Evolutionary conservation across 2,888 invertebrate genomes (phyloP), one percentile per base, ranked within the genome.

Genomic region (Mesorhabditis belari): DNA sequence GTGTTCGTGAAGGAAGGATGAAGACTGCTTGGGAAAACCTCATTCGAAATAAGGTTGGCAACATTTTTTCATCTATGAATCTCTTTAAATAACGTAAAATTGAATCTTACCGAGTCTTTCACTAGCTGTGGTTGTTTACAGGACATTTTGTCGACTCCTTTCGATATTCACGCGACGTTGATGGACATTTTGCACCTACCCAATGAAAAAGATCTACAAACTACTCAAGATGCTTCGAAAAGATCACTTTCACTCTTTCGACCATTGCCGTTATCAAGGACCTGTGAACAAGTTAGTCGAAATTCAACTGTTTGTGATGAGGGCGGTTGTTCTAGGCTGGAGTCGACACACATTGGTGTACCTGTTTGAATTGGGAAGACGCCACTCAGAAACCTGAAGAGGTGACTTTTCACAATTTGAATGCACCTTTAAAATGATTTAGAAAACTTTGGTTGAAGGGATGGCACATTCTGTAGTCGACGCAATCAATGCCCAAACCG

Each of bases 151-250:
- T 87, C 88, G 0, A 90, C 91, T 0, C 92, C 93, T 0, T 94
- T 92, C 79, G 94, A 95, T 81, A 86, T 95, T 28, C 87, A 93
- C 81, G 87, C 87, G 35, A 92, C 91, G 0, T 83, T 94, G 3
- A 82, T 87, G 66, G 87, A 88, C 74, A 85, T 90, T 1, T 77
- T 91, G 5, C 83, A 87, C 62, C 80, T 71, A 57, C 70, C 75
- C 0, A 21, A 61, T 29, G 61, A 65, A 5, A 61, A 63, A 17
- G 57, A 57, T 17, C 50, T 67, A 24, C 25, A 44, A 19, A 66
- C 49, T 9, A 44, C 49, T 5, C 61, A 61, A 54, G 25, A 57
- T 17, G 26, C 49, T 12, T 19, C 59, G 4, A 55, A 60, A 4
- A 60, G 77, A 25, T 71, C 71, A 0, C 61, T 76, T 9, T 77